Conservation (phyloP, 1,140 invertebrate species). For the Megalonaias nervosa region DNA sequence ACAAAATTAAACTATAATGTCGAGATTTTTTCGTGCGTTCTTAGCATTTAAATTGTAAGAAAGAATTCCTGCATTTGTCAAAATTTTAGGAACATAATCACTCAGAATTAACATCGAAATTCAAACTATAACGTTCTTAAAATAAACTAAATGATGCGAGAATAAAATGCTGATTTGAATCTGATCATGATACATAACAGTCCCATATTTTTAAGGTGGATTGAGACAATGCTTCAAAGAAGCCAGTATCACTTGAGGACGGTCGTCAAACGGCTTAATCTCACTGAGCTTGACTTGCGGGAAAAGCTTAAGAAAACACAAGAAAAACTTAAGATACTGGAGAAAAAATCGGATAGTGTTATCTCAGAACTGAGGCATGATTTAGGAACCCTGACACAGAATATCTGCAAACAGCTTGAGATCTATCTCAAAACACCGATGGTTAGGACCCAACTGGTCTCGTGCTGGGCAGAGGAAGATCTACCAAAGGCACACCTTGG, state of each 20-base stretch:
- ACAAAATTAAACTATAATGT: too few species aligned
- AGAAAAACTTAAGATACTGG: constrained; percentile 39
- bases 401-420: constrained; percentile 11
- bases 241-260: constrained; percentile 40
- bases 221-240: constrained; percentile 44
- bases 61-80: too few species aligned
- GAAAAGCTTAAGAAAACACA: constrained; percentile 21
- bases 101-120: too few species aligned
- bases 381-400: constrained; percentile 16
- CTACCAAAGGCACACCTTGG: constrained; percentile 12
- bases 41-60: too few species aligned
- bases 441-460: constrained; percentile 8
- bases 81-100: too few species aligned
- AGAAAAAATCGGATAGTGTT: constrained; percentile 30
- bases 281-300: constrained; percentile 41
- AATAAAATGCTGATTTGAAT: too few species aligned
- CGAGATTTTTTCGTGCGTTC: too few species aligned
- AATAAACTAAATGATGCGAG: too few species aligned
- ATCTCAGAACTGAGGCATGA: constrained; percentile 22
- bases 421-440: constrained; percentile 4
- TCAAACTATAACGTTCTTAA: too few species aligned
- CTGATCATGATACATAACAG: too few species aligned
- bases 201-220: constrained; percentile 43
- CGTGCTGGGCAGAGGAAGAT: constrained; percentile 1
- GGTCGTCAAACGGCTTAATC: constrained; percentile 37